Evolutionary conservation across 1,140 invertebrate genomes (phyloP).

Genomic region (Neodiprion fabricii): DNA sequence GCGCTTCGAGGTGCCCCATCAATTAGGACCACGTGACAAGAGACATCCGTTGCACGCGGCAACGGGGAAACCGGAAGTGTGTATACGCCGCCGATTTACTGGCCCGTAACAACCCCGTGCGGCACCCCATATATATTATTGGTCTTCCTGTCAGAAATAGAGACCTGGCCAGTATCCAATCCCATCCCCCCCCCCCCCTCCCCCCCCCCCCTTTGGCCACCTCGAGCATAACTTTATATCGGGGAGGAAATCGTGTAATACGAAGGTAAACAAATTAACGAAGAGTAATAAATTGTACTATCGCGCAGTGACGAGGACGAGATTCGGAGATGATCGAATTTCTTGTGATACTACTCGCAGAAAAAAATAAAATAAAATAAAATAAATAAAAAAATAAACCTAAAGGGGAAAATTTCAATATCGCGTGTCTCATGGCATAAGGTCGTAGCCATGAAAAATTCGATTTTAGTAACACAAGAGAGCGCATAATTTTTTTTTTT

Average conservation of each 20-base stretch:
- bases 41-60: background rate
- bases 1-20: background rate
- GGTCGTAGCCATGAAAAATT: too few relatives aligned
- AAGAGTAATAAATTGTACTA: background rate
- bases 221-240: background rate
- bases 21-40: background rate
- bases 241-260: background rate
- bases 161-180: background rate
- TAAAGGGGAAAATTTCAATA: too few relatives aligned
- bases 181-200: background rate
- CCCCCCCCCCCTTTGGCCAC: too few relatives aligned
- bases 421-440: too few relatives aligned
- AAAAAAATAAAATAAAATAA: too few relatives aligned
- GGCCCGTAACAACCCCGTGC: slow-evolving; percentile 4
- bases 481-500: too few relatives aligned
- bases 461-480: too few relatives aligned
- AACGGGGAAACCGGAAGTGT: background rate
- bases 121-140: slow-evolving; percentile 5
- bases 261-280: background rate
- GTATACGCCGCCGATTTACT: background rate
- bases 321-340: too few relatives aligned
- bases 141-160: background rate
- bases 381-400: too few relatives aligned
- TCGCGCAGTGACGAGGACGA: too few relatives aligned
- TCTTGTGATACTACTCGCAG: too few relatives aligned